Base-by-base conservation (phyloP, 2,113 vertebrate genomes). In the Cricetomys ansorgei region DNA sequence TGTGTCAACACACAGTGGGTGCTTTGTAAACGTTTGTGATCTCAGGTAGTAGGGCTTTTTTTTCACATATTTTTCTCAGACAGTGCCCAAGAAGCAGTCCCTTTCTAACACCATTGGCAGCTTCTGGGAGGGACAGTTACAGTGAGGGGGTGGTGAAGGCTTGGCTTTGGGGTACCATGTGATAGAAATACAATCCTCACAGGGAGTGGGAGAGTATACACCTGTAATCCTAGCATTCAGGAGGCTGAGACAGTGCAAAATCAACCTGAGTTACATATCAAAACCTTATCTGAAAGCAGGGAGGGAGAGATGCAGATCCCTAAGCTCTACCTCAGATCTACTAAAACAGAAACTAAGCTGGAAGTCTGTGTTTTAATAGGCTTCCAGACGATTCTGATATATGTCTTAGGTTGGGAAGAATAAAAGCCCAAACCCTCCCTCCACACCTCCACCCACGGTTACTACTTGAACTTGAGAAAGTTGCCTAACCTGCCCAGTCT, bases 21-120 rank as follows among this genome's bases (percentile, higher is more conserved):
- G 21, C 31, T 89, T n/a, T 76, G 29, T 91, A 75, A 73, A 69
- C 86, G 84, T 69, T 37, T 87, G 1, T 81, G 81, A 67, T 55
- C 48, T 45, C 34, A 37, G n/a, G n/a, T 37, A 75, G 40, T 89
- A 77, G 72, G 3, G n/a, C 40, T 43, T 43, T 70, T 91, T 83
- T 69, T n/a, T 7, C 79, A 69, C 50, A 97, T 89, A 96, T 90
- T 16, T n/a, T 89, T 96, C 94, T 45, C 27, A 25, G 64, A 96
- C 40, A 59, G 0, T 37, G 48, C 15, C 69, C 93, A 76, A 91
- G 45, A 83, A 80, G 86, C 62, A 93, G 53, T 92, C 62, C 89
- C 53, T 94, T 79, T 93, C 57, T 94, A 85, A 11, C 17, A 89
- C 91, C 67, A 84, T 59, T 16, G 34, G 29, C 7, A 57, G 79